These are phyloP conservation scores for Balaenoptera acutorostrata DNA, from an alignment of 2,113 vertebrate species.

Conservation along the genomic window DNA sequence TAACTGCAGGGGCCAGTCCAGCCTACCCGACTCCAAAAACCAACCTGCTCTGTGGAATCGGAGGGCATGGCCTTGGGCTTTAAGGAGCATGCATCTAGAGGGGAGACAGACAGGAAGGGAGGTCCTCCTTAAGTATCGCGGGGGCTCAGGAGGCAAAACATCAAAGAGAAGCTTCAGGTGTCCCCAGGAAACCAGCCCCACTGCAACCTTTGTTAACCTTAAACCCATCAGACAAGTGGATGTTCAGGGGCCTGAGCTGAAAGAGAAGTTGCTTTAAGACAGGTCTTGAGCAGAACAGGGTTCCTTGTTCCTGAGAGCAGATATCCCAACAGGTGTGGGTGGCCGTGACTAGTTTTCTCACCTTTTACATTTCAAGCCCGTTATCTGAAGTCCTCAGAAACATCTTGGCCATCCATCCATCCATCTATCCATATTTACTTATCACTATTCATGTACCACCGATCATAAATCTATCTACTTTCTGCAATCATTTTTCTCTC, in stretches of 20 bases:
- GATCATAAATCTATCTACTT: constrained; percentile 62
- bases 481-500: constrained; percentile 61
- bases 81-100: neutral
- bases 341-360: neutral
- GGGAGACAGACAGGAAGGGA: neutral
- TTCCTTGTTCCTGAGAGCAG: neutral
- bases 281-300: neutral
- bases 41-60: neutral
- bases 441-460: neutral
- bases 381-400: constrained; percentile 22
- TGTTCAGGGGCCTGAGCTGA: neutral
- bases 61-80: neutral
- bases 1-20: neutral
- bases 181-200: neutral
- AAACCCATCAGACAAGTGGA: neutral
- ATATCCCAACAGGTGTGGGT: neutral
- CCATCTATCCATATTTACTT: constrained; percentile 23
- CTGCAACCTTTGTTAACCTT: neutral
- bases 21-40: neutral
- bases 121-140: neutral
- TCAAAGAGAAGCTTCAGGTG: neutral
- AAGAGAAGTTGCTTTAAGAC: neutral
- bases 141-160: neutral
- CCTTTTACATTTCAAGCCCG: neutral
- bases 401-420: constrained; percentile 14